phyloP scores from a whole-genome alignment of 2,113 vertebrate species.

The Cynocephalus volans region DNA sequence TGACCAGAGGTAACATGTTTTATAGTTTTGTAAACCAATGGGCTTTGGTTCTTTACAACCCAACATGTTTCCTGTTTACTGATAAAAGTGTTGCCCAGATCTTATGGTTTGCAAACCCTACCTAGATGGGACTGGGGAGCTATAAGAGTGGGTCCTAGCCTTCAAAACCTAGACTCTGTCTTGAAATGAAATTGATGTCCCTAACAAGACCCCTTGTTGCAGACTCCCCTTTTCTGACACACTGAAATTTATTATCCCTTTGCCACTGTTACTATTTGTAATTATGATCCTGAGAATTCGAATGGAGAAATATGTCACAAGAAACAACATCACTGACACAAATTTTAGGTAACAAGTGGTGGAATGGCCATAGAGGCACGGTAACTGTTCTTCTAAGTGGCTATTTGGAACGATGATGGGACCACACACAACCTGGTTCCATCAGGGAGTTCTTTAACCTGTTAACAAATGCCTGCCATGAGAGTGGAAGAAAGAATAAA shows the following conservation, averaged over 20 bases:
- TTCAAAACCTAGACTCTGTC: neutral
- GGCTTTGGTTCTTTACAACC: neutral
- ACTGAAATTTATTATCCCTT: neutral
- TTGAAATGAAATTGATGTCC: neutral
- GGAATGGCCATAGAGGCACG: neutral
- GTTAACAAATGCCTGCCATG: neutral
- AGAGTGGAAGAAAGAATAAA: neutral
- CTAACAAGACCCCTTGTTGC: neutral
- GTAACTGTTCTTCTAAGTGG: neutral
- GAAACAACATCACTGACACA: neutral
- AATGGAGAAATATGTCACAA: neutral
- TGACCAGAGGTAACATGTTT: neutral
- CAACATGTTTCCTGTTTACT: slow-evolving; percentile 8
- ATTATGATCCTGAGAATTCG: neutral
- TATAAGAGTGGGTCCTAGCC: neutral
- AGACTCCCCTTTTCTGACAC: neutral
- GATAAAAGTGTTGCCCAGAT: neutral
- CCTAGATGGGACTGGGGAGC: neutral
- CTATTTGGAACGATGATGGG: neutral
- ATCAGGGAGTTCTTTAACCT: neutral
- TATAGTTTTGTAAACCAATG: neutral
- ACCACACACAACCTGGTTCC: neutral
- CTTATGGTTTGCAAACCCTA: neutral
- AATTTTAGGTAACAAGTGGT: neutral
- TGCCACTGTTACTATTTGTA: neutral